phyloP scores from a whole-genome alignment of 2,888 invertebrate genomes.

The Octodonta nipae region DNA sequence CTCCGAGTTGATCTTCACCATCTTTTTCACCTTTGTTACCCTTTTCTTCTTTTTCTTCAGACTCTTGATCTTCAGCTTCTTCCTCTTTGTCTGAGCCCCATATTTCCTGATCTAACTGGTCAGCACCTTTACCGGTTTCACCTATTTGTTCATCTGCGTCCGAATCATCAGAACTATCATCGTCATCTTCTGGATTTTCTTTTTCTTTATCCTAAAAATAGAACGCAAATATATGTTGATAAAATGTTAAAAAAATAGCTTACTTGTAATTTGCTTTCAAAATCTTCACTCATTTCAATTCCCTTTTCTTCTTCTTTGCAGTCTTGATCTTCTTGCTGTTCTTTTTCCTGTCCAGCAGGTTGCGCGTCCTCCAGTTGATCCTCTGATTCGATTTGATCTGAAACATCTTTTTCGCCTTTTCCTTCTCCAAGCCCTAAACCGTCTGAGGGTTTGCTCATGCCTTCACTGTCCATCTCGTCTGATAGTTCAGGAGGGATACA shows the following conservation, averaged over 20 bases:
- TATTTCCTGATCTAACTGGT: constrained; percentile 65
- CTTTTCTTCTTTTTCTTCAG: constrained; percentile 30
- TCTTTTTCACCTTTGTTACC: constrained; percentile 46
- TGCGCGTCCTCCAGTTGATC: constrained; percentile 87
- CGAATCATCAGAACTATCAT: constrained; percentile 55
- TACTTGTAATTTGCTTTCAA: constrained; percentile 72
- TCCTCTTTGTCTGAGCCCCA: constrained; percentile 77
- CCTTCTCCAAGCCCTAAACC: constrained; percentile 89
- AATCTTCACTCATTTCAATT: constrained; percentile 92
- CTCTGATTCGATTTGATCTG: constrained; percentile 75
- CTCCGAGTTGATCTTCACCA: constrained; percentile 59
- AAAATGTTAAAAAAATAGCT: constrained; percentile 11
- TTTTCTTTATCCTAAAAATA: constrained; percentile 18
- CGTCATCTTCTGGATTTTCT: constrained; percentile 45
- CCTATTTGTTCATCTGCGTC: constrained; percentile 95
- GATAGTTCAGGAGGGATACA: constrained; percentile 79
- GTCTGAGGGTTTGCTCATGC: constrained; percentile 38
- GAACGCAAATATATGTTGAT: background rate
- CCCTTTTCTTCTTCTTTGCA: constrained; percentile 82
- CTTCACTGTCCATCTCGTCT: constrained; percentile 50
- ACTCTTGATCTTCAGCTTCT: constrained; percentile 45
- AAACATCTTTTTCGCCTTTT: constrained; percentile 86
- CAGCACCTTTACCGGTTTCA: constrained; percentile 75
- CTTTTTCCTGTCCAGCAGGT: constrained; percentile 63
- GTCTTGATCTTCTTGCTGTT: constrained; percentile 53